Conservation (phyloP, 2,113 vertebrate genomes). For the Xenopus tropicalis region DNA sequence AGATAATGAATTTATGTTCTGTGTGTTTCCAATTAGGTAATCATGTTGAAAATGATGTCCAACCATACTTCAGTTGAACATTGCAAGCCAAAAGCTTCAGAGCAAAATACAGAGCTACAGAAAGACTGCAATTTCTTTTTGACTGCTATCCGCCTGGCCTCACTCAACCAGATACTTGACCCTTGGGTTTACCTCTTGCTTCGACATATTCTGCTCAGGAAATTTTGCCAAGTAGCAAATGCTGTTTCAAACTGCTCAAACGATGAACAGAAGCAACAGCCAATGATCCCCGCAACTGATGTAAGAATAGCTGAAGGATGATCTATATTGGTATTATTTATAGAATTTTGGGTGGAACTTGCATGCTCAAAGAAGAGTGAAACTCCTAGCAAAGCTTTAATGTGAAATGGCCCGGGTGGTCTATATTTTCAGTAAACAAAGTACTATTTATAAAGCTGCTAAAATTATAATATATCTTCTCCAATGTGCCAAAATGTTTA, state of each 20-base stretch:
- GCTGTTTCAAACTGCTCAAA: slow-evolving; percentile 81
- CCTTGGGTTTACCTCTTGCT: slow-evolving; percentile 96
- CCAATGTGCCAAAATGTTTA: slow-evolving; percentile 30
- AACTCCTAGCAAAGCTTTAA: slow-evolving; percentile 1
- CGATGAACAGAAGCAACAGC: slow-evolving; percentile 64
- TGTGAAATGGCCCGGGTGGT: slow-evolving; percentile 22
- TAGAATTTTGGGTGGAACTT: slow-evolving; percentile 31
- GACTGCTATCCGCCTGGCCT: slow-evolving; percentile 86
- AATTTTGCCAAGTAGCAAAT: slow-evolving; percentile 82
- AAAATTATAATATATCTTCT: slow-evolving; percentile 17
- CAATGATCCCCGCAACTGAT: slow-evolving; percentile 60
- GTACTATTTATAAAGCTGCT: slow-evolving; percentile 26
- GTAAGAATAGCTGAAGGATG: slow-evolving; percentile 54
- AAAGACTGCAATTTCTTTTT: slow-evolving; percentile 81
- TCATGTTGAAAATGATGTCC: slow-evolving; percentile 84
- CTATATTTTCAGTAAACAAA: slow-evolving; percentile 5
- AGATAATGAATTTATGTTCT: slow-evolving; percentile 2
- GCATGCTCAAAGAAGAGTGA: background rate
- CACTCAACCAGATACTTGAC: slow-evolving; percentile 95
- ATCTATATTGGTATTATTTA: slow-evolving; percentile 25
- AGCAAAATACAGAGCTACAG: slow-evolving; percentile 47
- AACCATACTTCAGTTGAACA: slow-evolving; percentile 70
- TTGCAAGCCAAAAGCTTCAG: slow-evolving; percentile 54
- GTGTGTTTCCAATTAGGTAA: slow-evolving; percentile 63
- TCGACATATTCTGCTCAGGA: slow-evolving; percentile 84